phyloP scores from a whole-genome alignment of 2,113 vertebrate species.

The Nannospalax galili region DNA sequence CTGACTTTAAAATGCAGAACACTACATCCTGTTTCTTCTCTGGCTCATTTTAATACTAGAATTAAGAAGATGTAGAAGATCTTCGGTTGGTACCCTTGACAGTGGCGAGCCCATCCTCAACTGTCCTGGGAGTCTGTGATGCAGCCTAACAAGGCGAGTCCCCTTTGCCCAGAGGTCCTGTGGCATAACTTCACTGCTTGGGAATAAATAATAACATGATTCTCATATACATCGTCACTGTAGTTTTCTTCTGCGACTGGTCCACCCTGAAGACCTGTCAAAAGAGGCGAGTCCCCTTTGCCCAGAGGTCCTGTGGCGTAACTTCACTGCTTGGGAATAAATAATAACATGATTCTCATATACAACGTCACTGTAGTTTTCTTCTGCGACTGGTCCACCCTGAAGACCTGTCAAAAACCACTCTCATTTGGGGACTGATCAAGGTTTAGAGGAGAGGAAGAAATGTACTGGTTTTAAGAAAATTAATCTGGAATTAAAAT shows the following conservation, averaged over 20 bases:
- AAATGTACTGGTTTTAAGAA: conserved; percentile 75
- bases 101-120: conserved; percentile 74
- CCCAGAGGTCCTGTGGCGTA: conserved; percentile 81
- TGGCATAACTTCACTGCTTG: conserved; percentile 81
- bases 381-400: conserved; percentile 74
- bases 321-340: conserved; percentile 82
- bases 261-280: conserved; percentile 71
- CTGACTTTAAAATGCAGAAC: conserved; percentile 70
- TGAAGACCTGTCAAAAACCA: conserved; percentile 70
- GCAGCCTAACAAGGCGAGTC: conserved; percentile 74
- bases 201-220: conserved; percentile 83
- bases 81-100: conserved; percentile 74
- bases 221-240: conserved; percentile 72
- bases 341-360: conserved; percentile 79
- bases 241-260: conserved; percentile 74
- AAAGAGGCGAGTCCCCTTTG: conserved; percentile 75
- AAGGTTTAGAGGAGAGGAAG: conserved; percentile 71
- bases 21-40: conserved; percentile 38
- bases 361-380: conserved; percentile 72
- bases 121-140: conserved; percentile 65
- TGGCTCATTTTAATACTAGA: conserved; percentile 59
- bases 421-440: conserved; percentile 64
- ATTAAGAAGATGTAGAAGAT: conserved; percentile 77
- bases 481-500: conserved; percentile 84
- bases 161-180: conserved; percentile 77